Evolutionary conservation across 2,113 vertebrate species (phyloP).

Genomic region (Oncorhynchus mykiss): DNA sequence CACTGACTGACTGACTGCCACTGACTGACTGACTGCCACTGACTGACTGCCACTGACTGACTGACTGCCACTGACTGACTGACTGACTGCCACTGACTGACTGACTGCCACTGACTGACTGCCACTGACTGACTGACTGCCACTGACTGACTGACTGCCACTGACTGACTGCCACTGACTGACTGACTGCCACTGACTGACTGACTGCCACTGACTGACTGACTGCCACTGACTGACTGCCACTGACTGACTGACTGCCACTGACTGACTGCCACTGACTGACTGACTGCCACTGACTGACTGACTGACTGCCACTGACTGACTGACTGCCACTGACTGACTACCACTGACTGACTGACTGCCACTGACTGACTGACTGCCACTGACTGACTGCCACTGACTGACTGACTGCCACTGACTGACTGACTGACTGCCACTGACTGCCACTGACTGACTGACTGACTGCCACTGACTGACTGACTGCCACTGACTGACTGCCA

Average conservation of each 20-base stretch:
- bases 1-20: constrained; percentile 1
- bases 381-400: no score
- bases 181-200: no score
- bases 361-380: no score
- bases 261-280: constrained; percentile 8
- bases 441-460: background rate
- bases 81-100: constrained; percentile 4
- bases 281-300: constrained; percentile 29
- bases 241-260: constrained; percentile 12
- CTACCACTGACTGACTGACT: no score
- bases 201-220: background rate
- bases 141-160: constrained; percentile 21
- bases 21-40: no score
- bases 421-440: no score
- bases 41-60: constrained; percentile 25
- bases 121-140: background rate
- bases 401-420: no score
- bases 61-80: no score
- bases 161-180: constrained; percentile 17
- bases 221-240: background rate
- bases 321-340: background rate
- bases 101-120: constrained; percentile 28
- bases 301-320: constrained; percentile 25
- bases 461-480: no score
- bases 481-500: no score